Conservation (phyloP, 2,797 vertebrate genomes). For the Zenarchopterus dispar region DNA sequence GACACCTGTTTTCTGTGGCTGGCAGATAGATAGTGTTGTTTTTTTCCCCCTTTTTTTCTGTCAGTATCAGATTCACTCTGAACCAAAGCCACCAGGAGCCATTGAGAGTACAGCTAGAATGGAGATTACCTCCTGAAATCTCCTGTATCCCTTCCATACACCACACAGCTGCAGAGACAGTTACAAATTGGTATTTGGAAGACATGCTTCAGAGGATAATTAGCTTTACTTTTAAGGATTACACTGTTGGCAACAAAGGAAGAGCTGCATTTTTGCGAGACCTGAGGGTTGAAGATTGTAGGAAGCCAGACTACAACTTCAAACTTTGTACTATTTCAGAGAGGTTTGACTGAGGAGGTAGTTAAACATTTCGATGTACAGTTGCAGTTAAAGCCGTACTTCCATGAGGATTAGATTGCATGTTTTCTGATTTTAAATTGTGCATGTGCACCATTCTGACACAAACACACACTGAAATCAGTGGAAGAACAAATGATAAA, state of each 20-base stretch:
- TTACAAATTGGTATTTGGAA: constrained; percentile 68
- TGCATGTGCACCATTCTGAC: no score
- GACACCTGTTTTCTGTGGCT: constrained; percentile 52
- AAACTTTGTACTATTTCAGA: constrained; percentile 48
- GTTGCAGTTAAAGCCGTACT: neutral
- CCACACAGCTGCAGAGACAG: constrained; percentile 60
- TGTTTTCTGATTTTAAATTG: no score
- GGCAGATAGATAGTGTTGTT: constrained; percentile 48
- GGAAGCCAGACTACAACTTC: constrained; percentile 35
- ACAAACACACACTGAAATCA: no score
- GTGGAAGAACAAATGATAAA: no score
- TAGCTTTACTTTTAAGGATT: constrained; percentile 73
- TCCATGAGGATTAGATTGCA: neutral
- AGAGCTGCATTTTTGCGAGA: constrained; percentile 45
- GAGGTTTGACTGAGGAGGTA: constrained; percentile 15
- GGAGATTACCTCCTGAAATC: constrained; percentile 69
- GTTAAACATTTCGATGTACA: constrained; percentile 6
- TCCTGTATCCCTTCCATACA: constrained; percentile 63
- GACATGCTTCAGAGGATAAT: constrained; percentile 68
- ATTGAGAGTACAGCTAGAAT: constrained; percentile 51
- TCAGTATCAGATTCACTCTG: constrained; percentile 42
- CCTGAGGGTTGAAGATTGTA: constrained; percentile 42
- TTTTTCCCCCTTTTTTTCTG: constrained; percentile 6
- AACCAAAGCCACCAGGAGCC: constrained; percentile 60
- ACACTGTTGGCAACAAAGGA: constrained; percentile 63